Evolutionary conservation across 2,113 vertebrate species (phyloP), one percentile per base, ranked within the genome.

Genomic region (Regulus satrapa): DNA sequence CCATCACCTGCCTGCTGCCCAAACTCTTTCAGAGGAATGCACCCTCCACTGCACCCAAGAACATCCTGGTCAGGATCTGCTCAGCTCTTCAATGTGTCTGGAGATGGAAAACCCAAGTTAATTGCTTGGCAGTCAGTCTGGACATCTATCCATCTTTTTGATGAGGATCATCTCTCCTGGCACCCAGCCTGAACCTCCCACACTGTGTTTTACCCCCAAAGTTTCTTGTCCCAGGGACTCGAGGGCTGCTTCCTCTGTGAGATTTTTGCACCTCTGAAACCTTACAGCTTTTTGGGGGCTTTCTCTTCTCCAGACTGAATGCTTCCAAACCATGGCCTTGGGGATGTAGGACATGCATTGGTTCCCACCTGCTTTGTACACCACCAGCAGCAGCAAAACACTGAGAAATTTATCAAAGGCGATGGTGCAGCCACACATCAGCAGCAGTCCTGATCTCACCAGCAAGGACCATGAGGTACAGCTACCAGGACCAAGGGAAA

Each of bases 1-100:
- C 55, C 38, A 26, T 24, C 0, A 0, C 9, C 23, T 69, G 15
- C 51, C 24, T 0, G 0, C 7, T 26, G 25, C 21, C 9, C 29
- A 68, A 48, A 52, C 20, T 20, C 24, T n/a, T 26, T 4, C 12
- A 23, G n/a, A 76, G 24, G 34, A 94, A 26, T 2, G 3, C 46
- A 83, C 14, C 6, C 38, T 74, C 18, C 26, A 66, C 13, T 5
- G 6, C 6, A 48, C 8, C 24, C 5, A 3, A n/a, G 78, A 54
- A 56, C 34, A 75, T 49, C 36, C 20, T 64, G 68, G 29, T 9
- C 20, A 9, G 23, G 34, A 18, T 75, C 43, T 84, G 15, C 34
- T 80, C 10, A 2, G 38, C 19, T 54, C 29, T 66, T 69, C 80
- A 77, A 6, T 1, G 1, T 10, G 56, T 69, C 46, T 32, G 25